Percentiles rank a stretch among this genome's conserved stretches.
These are phyloP conservation scores for Tenthredo livida DNA, from an alignment of 2,888 invertebrate genomes.

Conservation along the genomic window DNA sequence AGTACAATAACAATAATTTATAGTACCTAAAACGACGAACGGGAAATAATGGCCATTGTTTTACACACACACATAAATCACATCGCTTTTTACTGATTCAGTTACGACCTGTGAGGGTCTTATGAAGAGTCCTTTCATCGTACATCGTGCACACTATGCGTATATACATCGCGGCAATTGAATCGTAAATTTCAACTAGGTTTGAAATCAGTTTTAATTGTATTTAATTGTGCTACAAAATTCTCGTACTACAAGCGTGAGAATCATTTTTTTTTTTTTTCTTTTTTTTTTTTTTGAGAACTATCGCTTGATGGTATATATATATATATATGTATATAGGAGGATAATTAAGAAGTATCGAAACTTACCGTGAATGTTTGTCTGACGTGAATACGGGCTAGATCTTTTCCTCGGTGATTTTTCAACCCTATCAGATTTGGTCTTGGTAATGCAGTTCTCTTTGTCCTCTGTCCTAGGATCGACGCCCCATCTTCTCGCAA, in stretches of 20 bases:
- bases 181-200: conserved; percentile 4
- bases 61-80: neutral
- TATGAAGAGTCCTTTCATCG: neutral
- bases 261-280: neutral
- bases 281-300: neutral
- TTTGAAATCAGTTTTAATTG: conserved; percentile 20
- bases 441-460: conserved; percentile 67
- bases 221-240: neutral
- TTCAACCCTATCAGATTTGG: conserved; percentile 55
- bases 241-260: neutral
- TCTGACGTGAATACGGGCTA: conserved; percentile 72
- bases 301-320: too few relatives aligned
- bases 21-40: too few relatives aligned
- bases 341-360: neutral
- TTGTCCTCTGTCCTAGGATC: conserved; percentile 77
- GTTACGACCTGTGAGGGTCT: neutral
- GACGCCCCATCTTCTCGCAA: conserved; percentile 82
- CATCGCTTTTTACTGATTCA: neutral
- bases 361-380: conserved; percentile 72
- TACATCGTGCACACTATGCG: neutral
- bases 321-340: neutral
- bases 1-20: too few relatives aligned
- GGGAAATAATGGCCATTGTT: too few relatives aligned
- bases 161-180: neutral
- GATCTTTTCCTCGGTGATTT: conserved; percentile 69